Conservation (phyloP, 2,113 vertebrate species). For the Callionymus lyra region DNA sequence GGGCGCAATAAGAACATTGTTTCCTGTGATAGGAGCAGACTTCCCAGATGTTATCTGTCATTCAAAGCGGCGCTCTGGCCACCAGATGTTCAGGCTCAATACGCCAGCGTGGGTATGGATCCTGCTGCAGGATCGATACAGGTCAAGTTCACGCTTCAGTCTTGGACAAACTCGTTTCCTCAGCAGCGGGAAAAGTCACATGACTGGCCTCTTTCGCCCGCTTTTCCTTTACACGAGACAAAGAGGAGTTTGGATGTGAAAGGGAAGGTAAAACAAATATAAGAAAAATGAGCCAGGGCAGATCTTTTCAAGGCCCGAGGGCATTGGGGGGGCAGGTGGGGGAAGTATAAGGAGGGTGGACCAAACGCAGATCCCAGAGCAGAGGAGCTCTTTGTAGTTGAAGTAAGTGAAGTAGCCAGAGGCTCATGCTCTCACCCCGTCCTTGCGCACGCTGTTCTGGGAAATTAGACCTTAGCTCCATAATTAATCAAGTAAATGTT, state of each 20-base stretch:
- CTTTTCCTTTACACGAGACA: conserved; percentile 44
- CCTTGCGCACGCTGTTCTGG: conserved; percentile 51
- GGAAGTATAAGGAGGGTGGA: conserved; percentile 36
- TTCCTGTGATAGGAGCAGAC: conserved; percentile 70
- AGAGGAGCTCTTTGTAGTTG: conserved; percentile 58
- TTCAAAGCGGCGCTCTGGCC: conserved; percentile 60
- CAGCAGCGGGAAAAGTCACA: conserved; percentile 30
- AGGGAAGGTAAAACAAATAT: conserved; percentile 50
- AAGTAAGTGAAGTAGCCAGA: conserved; percentile 58
- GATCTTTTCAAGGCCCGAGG: conserved; percentile 49
- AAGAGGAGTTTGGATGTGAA: conserved; percentile 44
- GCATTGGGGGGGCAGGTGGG: conserved; percentile 39
- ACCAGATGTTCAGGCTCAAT: conserved; percentile 67
- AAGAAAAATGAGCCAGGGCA: conserved; percentile 38
- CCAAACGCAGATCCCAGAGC: conserved; percentile 56
- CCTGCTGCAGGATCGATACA: conserved; percentile 44
- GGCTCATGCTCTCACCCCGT: conserved; percentile 56
- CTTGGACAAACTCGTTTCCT: conserved; percentile 20
- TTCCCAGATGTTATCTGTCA: conserved; percentile 76
- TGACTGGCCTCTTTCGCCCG: conserved; percentile 26
- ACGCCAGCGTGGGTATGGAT: conserved; percentile 33
- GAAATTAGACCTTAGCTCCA: conserved; percentile 58
- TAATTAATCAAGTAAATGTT: conserved; percentile 64
- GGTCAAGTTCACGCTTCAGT: conserved; percentile 44
- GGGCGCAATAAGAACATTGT: conserved; percentile 60